Base-by-base conservation (phyloP, 1,140 invertebrate species). In the Drosophila malerkotliana region DNA sequence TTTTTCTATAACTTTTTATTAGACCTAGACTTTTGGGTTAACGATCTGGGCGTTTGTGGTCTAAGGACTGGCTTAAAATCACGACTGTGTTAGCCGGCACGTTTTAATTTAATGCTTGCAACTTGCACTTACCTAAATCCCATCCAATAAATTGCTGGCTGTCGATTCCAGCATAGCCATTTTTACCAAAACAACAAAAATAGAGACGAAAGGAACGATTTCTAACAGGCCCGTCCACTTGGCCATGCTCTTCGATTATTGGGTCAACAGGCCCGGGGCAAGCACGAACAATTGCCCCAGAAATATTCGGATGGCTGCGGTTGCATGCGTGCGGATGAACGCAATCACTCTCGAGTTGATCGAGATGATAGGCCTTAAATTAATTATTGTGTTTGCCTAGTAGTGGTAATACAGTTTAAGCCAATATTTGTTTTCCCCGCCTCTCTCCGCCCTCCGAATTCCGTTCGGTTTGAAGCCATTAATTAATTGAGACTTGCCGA, bases 41-140 rank as follows among this genome's bases (percentile, higher is more conserved):
- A 85, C 82, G 75, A 85, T 66, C 62, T 85, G 82, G 82, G 82
- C 82, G 82, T 78, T 54, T 63, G 64, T 74, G 49, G 82, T 64
- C 66, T 72, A 81, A 78, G 82, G 74, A 49, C 49, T 54, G 53
- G 54, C 60, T 44, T 8, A 1, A 62, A 74, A 39, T 77, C 82
- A 85, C 82, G 81, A 85, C 74, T 69, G 28, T 39, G 28, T 14
- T 18, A 34, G 68, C 49, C 55, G 14, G 72, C 71, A 82, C 74
- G 74, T 56, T 85, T 87, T 77, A 67, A 82, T 78, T 78, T 85
- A 85, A 85, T 85, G 61, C 63, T 18, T 69, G 49, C 61, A 68
- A 54, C 64, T 68, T 68, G 61, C 64, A 55, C 66, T 48, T 69
- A 26, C 39, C 66, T 39, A 55, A 69, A 69, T 30, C 63, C 51